These are phyloP conservation scores for Vulpes ferrilata DNA, from an alignment of 2,113 vertebrate species.

Conservation along the genomic window DNA sequence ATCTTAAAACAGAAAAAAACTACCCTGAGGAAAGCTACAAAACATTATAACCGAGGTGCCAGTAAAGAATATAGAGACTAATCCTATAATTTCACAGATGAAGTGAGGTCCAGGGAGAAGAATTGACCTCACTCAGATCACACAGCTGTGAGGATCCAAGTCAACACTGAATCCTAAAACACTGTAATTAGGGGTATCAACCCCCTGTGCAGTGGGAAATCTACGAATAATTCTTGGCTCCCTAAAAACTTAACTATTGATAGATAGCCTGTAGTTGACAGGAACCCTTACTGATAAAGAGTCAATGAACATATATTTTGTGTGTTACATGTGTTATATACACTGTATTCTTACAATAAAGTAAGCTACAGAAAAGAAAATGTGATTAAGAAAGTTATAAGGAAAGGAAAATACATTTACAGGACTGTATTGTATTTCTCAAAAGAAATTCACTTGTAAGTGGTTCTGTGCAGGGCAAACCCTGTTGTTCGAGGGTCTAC, in stretches of 20 bases:
- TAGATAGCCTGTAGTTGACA: background rate
- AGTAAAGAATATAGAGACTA: background rate
- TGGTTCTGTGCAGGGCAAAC: background rate
- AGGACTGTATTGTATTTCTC: background rate
- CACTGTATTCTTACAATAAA: background rate
- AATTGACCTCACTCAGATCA: background rate
- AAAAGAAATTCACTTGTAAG: background rate
- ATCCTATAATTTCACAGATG: background rate
- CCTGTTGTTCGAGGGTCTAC: background rate
- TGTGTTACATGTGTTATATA: background rate
- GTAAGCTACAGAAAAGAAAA: background rate
- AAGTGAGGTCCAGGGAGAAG: background rate
- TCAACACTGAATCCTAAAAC: background rate
- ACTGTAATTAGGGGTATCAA: background rate
- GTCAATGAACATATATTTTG: background rate
- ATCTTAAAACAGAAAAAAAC: too few species aligned
- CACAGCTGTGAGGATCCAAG: background rate
- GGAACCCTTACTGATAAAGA: background rate
- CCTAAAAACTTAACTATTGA: background rate
- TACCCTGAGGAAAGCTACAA: background rate
- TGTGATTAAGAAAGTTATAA: background rate
- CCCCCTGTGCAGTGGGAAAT: background rate
- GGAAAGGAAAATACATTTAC: background rate
- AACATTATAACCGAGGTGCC: background rate
- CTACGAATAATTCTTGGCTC: background rate